Conservation (phyloP, 2,888 invertebrate genomes). For the Fragum whitleyi region DNA sequence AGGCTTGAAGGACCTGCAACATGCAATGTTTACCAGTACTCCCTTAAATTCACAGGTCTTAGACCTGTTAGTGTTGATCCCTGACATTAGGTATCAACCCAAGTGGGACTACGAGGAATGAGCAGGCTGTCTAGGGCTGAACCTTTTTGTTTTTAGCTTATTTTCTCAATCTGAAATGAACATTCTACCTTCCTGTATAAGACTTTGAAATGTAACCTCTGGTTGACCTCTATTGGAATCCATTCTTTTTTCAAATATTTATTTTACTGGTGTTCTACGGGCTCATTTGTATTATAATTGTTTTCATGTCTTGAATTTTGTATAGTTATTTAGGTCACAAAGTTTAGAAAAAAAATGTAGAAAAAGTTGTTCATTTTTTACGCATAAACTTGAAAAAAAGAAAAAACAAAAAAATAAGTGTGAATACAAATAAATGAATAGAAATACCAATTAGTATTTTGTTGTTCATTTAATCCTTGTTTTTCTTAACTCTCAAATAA, state of each 20-base stretch:
- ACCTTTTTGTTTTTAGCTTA: neutral
- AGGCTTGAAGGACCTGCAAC: no score
- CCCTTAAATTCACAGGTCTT: no score
- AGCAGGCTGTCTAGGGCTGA: no score
- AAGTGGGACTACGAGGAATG: neutral
- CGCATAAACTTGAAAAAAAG: neutral
- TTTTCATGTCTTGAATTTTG: neutral
- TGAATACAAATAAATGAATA: conserved; percentile 4
- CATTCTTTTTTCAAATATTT: no score
- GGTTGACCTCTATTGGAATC: no score
- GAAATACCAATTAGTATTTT: neutral
- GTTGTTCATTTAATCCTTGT: no score
- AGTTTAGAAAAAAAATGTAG: neutral
- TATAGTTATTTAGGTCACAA: neutral
- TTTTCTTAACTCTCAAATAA: no score
- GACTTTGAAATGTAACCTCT: no score
- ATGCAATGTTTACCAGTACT: no score
- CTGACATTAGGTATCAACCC: neutral
- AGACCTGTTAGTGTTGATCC: no score
- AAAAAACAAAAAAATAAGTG: neutral
- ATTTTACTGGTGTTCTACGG: neutral
- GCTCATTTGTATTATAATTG: neutral
- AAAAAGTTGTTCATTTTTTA: neutral
- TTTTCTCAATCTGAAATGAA: no score
- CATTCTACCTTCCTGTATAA: no score